Conservation (phyloP, 2,888 invertebrate genomes). For the Rhabditophanes sp. region DNA sequence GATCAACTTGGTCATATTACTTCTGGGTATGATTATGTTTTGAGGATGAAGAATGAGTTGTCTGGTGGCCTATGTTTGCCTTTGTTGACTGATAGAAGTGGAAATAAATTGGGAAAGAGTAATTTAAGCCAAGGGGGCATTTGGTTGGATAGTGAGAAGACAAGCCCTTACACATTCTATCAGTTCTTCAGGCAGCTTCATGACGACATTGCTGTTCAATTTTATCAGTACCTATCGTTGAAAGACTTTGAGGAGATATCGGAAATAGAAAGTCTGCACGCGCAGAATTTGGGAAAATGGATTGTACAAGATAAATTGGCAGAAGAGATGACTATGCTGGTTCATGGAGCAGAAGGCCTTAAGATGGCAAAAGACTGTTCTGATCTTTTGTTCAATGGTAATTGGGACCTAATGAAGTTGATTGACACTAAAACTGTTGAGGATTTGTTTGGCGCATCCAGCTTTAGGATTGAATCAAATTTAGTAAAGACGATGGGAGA, state of each 20-base stretch:
- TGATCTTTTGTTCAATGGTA: slow-evolving; percentile 53
- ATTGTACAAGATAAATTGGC: slow-evolving; percentile 70
- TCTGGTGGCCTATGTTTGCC: slow-evolving; percentile 72
- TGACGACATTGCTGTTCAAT: slow-evolving; percentile 66
- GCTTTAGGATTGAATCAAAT: slow-evolving; percentile 56
- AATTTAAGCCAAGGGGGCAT: slow-evolving; percentile 16
- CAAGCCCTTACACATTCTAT: slow-evolving; percentile 72
- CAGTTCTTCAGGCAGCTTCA: slow-evolving; percentile 67
- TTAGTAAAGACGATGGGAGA: slow-evolving; percentile 66
- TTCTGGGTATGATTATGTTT: slow-evolving; percentile 76
- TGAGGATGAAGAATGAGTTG: slow-evolving; percentile 53
- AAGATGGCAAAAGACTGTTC: slow-evolving; percentile 58
- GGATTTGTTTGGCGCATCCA: slow-evolving; percentile 60
- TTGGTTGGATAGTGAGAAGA: slow-evolving; percentile 53
- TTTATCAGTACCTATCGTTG: slow-evolving; percentile 58
- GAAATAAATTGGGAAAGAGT: slow-evolving; percentile 80
- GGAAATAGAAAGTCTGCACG: slow-evolving; percentile 16
- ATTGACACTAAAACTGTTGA: slow-evolving; percentile 53
- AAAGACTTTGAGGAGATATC: slow-evolving; percentile 15
- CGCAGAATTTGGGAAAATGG: slow-evolving; percentile 59
- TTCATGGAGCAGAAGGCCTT: slow-evolving; percentile 75
- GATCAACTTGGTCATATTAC: slow-evolving; percentile 69
- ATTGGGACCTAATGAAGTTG: slow-evolving; percentile 53
- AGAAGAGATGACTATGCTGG: slow-evolving; percentile 61
- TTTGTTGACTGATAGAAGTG: slow-evolving; percentile 71